phyloP scores from a whole-genome alignment of 2,888 invertebrate species.

The Desoria tigrina region DNA sequence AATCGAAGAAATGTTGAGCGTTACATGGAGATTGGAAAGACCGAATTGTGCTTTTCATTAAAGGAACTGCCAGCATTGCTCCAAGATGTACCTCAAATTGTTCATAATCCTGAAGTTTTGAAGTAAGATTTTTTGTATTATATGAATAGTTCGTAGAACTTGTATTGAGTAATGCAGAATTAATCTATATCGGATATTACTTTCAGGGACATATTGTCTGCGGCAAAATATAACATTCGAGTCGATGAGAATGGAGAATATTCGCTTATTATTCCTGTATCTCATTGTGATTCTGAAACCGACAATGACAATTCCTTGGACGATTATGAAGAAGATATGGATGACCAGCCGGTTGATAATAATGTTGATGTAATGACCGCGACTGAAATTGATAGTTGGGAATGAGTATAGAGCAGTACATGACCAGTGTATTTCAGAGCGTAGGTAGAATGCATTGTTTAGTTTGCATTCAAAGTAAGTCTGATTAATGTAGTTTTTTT shows the following conservation, averaged over 20 bases:
- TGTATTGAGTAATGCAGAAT: too few species aligned
- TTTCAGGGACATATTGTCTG: slow-evolving; percentile 18
- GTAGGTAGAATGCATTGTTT: too few species aligned
- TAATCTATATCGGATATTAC: background rate
- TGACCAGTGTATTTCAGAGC: too few species aligned
- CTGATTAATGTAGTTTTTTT: too few species aligned
- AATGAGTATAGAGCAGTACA: slow-evolving; percentile 2
- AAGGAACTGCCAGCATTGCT: slow-evolving; percentile 1
- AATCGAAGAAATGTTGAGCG: slow-evolving; percentile 10
- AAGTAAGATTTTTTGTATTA: slow-evolving; percentile 20
- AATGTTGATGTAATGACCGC: background rate
- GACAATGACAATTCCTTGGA: slow-evolving; percentile 17
- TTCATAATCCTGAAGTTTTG: slow-evolving; percentile 9
- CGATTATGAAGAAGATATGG: slow-evolving; percentile 20
- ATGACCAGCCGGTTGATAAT: slow-evolving; percentile 15
- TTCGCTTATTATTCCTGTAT: background rate
- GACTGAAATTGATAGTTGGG: slow-evolving; percentile 22
- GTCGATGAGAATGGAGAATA: background rate
- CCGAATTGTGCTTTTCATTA: slow-evolving; percentile 14
- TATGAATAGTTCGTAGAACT: too few species aligned
- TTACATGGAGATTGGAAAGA: slow-evolving; percentile 21
- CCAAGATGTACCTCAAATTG: background rate
- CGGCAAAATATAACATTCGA: slow-evolving; percentile 10
- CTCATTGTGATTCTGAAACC: background rate
- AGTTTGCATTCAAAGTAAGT: too few species aligned